phyloP scores from a whole-genome alignment of 2,888 invertebrate species.

The Drosophila infuscata region DNA sequence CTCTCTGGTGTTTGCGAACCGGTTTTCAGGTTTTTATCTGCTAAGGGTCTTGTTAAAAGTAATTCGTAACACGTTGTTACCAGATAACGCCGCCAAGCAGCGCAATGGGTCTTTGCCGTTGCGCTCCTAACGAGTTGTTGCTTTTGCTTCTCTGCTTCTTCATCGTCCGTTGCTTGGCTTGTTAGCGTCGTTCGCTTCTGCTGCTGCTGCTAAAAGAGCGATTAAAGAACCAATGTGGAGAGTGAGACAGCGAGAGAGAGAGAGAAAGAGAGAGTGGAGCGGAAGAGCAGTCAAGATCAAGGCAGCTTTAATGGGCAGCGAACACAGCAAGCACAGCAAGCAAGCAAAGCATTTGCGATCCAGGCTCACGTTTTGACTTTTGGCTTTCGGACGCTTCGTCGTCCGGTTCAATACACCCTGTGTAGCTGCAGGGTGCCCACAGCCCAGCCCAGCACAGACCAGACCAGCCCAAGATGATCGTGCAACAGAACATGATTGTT shows the following conservation, averaged over 20 bases:
- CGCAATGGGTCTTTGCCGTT: conserved; percentile 48
- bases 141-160: conserved; percentile 29
- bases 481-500: conserved; percentile 57
- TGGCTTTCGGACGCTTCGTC: conserved; percentile 61
- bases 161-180: conserved; percentile 47
- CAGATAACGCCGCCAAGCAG: conserved; percentile 80
- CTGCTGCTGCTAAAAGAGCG: conserved; percentile 70
- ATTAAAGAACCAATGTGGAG: conserved; percentile 57
- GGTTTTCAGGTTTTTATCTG: conserved; percentile 81
- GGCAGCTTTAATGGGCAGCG: conserved; percentile 51
- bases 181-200: conserved; percentile 70
- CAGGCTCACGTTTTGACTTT: conserved; percentile 81
- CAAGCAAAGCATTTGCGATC: conserved; percentile 29
- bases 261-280: neutral
- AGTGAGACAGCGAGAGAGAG: neutral
- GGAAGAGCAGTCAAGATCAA: conserved; percentile 44
- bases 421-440: conserved; percentile 79
- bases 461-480: conserved; percentile 33
- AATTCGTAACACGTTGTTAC: conserved; percentile 85
- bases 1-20: conserved; percentile 45
- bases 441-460: conserved; percentile 9
- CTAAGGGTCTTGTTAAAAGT: conserved; percentile 85
- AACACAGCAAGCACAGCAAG: conserved; percentile 19
- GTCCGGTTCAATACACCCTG: conserved; percentile 77
- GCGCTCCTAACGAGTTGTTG: conserved; percentile 64